Evolutionary conservation across 2,113 vertebrate genomes (phyloP).

Genomic region (Psephotus haematonotus): DNA sequence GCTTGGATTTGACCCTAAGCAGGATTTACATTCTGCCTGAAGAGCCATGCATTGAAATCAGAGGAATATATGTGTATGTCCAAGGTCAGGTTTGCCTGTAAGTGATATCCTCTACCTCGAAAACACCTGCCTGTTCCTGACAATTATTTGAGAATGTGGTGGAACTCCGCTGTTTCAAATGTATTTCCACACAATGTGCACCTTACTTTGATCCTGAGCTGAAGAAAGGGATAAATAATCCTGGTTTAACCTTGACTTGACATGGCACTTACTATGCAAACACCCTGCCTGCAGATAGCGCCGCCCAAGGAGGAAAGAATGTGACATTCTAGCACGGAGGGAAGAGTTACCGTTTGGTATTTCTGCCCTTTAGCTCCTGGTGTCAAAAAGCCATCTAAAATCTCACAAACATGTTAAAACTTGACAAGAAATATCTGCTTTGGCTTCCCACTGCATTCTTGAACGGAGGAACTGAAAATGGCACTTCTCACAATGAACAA

Average conservation of each 20-base stretch:
- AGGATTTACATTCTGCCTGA: slow-evolving; percentile 6
- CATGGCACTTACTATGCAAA: background rate
- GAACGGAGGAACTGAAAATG: slow-evolving; percentile 42
- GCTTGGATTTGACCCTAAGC: slow-evolving; percentile 17
- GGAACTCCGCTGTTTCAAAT: slow-evolving; percentile 47
- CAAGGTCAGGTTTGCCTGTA: slow-evolving; percentile 31
- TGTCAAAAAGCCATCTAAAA: slow-evolving; percentile 11
- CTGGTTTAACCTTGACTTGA: slow-evolving; percentile 7
- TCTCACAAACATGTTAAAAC: slow-evolving; percentile 17
- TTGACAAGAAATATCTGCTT: slow-evolving; percentile 38
- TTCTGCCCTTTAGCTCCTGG: background rate
- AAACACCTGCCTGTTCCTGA: background rate
- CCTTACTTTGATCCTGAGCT: slow-evolving; percentile 22
- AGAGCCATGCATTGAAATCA: background rate
- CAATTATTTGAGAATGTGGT: slow-evolving; percentile 41
- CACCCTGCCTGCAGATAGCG: background rate
- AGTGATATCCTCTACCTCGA: slow-evolving; percentile 12
- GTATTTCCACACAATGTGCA: slow-evolving; percentile 33
- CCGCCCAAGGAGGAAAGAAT: background rate
- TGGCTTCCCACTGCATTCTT: background rate
- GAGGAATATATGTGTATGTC: background rate
- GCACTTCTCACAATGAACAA: background rate
- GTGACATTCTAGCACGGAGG: background rate
- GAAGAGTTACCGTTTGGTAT: background rate
- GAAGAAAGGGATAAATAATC: slow-evolving; percentile 20